Percentiles rank a stretch among this genome's conserved stretches.
phyloP scores from a whole-genome alignment of 2,888 invertebrate genomes.

The Prenolepis imparis region DNA sequence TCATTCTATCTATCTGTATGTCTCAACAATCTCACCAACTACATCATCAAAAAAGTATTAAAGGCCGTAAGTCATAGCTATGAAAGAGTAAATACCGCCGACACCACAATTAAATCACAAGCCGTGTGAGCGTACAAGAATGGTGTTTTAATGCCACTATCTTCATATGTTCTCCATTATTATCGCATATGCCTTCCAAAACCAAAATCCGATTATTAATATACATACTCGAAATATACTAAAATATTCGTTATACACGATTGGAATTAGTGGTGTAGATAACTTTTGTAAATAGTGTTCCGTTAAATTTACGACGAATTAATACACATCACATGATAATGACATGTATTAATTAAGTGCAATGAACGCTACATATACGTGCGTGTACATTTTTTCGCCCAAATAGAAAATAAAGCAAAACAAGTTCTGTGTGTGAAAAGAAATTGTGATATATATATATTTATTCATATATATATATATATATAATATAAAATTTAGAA shows the following conservation, averaged over 20 bases:
- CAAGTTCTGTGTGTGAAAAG: neutral
- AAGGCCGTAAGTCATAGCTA: constrained; percentile 56
- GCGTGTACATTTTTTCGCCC: constrained; percentile 17
- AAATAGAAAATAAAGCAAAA: constrained; percentile 12
- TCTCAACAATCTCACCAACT: constrained; percentile 51
- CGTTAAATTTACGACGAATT: constrained; percentile 34
- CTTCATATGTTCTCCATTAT: constrained; percentile 17
- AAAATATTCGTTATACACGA: constrained; percentile 35
- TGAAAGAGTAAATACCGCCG: constrained; percentile 60
- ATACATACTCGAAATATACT: constrained; percentile 40
- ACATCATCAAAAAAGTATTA: constrained; percentile 66
- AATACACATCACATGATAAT: neutral
- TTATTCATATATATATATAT: constrained; percentile 4
- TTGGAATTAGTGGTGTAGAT: constrained; percentile 31
- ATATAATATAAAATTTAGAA: neutral
- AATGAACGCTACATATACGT: constrained; percentile 25
- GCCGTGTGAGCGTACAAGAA: constrained; percentile 48
- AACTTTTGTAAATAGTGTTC: neutral
- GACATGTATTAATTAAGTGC: constrained; percentile 41
- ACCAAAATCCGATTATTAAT: constrained; percentile 38
- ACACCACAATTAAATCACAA: constrained; percentile 70
- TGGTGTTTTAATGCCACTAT: constrained; percentile 21
- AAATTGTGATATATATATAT: neutral
- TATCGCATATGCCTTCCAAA: constrained; percentile 32
- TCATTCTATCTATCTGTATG: constrained; percentile 32